Conservation (phyloP, 2,797 vertebrate genomes). For the Gymnoscopelus braueri region DNA sequence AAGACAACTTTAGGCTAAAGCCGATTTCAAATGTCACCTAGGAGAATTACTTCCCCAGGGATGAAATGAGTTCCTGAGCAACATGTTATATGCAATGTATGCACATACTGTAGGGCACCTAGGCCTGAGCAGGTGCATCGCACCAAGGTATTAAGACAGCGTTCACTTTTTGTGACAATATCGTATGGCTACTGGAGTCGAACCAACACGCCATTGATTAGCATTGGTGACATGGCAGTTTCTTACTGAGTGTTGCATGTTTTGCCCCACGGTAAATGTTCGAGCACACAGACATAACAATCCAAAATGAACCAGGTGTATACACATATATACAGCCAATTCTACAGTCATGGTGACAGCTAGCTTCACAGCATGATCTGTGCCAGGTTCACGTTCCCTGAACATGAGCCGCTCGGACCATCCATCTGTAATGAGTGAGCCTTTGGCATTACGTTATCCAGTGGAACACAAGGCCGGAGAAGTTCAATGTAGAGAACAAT, state of each 20-base stretch:
- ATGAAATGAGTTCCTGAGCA: constrained; percentile 7
- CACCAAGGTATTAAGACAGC: background rate
- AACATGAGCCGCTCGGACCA: background rate
- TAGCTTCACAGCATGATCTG: background rate
- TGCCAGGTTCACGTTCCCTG: background rate
- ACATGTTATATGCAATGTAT: background rate
- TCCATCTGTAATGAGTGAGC: constrained; percentile 4
- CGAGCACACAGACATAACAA: background rate
- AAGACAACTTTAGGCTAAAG: constrained; percentile 55
- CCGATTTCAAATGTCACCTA: constrained; percentile 26
- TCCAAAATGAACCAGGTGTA: too few species aligned
- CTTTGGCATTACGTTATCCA: constrained; percentile 34
- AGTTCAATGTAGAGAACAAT: constrained; percentile 68
- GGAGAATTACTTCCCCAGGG: background rate
- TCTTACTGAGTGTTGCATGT: background rate
- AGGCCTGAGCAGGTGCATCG: background rate
- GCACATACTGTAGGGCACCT: background rate
- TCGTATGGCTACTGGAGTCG: background rate
- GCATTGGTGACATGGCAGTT: background rate
- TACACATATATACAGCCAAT: background rate
- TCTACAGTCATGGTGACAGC: background rate
- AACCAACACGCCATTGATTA: background rate
- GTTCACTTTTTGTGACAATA: background rate
- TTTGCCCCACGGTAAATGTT: background rate
- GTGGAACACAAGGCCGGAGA: constrained; percentile 40